phyloP scores from a whole-genome alignment of 1,140 invertebrate species.

The Laupala kohalensis region DNA sequence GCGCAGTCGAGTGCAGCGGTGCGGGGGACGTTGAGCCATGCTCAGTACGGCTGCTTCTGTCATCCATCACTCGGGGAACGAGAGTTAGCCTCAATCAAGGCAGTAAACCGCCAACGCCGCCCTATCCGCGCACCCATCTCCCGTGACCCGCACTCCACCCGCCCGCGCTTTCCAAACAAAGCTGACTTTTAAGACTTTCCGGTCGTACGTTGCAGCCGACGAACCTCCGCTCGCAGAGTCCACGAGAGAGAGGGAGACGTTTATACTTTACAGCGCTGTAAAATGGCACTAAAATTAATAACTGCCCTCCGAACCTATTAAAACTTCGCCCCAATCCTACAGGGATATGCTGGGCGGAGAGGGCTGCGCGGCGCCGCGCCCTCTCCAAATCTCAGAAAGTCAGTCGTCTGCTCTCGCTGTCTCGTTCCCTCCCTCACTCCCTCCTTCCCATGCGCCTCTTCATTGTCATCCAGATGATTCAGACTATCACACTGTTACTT shows the following conservation, averaged over 20 bases:
- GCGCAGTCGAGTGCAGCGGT: background rate
- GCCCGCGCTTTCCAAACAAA: background rate
- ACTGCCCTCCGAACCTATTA: background rate
- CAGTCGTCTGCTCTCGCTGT: too few relatives aligned
- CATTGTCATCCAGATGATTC: too few relatives aligned
- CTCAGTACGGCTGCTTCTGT: background rate
- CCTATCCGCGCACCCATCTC: background rate
- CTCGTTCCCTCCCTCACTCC: too few relatives aligned
- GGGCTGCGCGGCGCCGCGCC: too few relatives aligned
- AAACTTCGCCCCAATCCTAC: background rate
- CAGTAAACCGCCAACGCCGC: background rate
- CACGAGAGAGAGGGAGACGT: background rate
- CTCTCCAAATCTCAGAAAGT: too few relatives aligned
- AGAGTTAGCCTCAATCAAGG: background rate
- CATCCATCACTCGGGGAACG: background rate
- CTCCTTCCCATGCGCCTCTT: too few relatives aligned
- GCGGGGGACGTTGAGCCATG: background rate
- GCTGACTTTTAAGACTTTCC: background rate
- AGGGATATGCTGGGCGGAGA: background rate
- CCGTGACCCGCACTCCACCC: too few relatives aligned
- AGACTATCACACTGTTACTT: too few relatives aligned
- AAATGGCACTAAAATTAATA: background rate
- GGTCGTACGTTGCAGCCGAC: background rate
- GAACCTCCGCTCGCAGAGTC: background rate
- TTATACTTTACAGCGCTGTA: background rate